Percentiles rank a stretch among this genome's conserved stretches.
These are phyloP conservation scores for Platyscapa corneri DNA, from an alignment of 1,140 invertebrate species.

Conservation along the genomic window DNA sequence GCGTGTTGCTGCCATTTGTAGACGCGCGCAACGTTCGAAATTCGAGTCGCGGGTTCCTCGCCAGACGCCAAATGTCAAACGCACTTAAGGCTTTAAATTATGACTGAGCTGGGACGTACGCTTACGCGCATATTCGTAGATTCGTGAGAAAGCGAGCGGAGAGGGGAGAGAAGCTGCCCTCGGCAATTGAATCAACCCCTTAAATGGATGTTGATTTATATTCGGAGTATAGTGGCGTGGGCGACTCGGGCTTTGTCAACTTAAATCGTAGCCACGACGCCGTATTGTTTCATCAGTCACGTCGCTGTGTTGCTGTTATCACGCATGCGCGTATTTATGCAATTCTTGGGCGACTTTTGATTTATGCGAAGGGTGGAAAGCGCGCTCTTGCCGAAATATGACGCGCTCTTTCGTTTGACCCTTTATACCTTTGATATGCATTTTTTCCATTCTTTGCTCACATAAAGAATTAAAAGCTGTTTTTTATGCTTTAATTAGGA, in stretches of 20 bases:
- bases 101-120: not conserved
- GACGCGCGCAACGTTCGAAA: constrained; percentile 49
- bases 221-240: not conserved
- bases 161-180: not conserved
- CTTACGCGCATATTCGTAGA: not conserved
- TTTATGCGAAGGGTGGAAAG: not conserved
- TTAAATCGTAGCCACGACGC: not conserved
- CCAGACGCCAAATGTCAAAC: constrained; percentile 56
- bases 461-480: constrained; percentile 7
- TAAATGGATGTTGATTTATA: constrained; percentile 34
- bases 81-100: constrained; percentile 58
- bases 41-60: constrained; percentile 46
- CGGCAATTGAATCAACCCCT: constrained; percentile 15
- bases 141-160: not conserved
- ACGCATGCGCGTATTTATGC: constrained; percentile 10
- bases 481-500: constrained; percentile 3
- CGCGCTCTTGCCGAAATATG: not conserved
- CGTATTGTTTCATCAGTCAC: constrained; percentile 32
- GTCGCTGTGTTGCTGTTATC: not conserved
- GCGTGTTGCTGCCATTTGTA: constrained; percentile 57
- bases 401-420: not conserved
- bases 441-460: constrained; percentile 1
- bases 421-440: not conserved
- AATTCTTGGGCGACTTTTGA: constrained; percentile 34
- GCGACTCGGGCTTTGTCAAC: constrained; percentile 1